phyloP scores from a whole-genome alignment of 2,888 invertebrate species.

The Creontiades dilutus region DNA sequence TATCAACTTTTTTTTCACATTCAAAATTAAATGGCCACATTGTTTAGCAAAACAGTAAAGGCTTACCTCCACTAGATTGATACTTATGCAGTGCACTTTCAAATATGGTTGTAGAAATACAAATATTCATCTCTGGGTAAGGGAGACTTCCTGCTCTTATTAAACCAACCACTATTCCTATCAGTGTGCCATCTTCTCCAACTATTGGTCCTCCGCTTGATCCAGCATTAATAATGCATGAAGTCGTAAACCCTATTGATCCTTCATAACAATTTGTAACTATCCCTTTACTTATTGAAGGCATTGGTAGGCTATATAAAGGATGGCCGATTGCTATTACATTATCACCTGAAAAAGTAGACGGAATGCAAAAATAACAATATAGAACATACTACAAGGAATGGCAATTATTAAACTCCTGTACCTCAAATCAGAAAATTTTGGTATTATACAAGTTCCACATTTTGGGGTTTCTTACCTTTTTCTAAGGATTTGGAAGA shows the following conservation, averaged over 20 bases:
- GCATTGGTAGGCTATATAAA: not conserved
- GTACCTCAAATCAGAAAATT: too few relatives aligned
- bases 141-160: not conserved
- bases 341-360: conserved; percentile 18
- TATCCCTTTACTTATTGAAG: conserved; percentile 50
- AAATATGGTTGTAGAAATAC: not conserved
- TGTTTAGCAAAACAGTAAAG: too few relatives aligned
- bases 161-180: conserved; percentile 18
- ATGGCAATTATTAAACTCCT: too few relatives aligned
- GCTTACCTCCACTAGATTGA: not conserved
- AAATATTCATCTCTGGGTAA: conserved; percentile 37
- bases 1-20: too few relatives aligned
- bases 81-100: not conserved
- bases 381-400: not conserved
- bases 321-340: conserved; percentile 35
- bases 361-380: not conserved
- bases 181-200: conserved; percentile 1
- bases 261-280: conserved; percentile 19
- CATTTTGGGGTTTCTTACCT: not conserved
- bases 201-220: conserved; percentile 49
- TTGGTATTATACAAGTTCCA: not conserved
- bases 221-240: conserved; percentile 40
- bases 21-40: too few relatives aligned
- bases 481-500: not conserved
- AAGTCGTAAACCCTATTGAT: conserved; percentile 38